These are phyloP conservation scores for Leucoraja erinaceus DNA, from an alignment of 2,113 vertebrate species.

Conservation along the genomic window DNA sequence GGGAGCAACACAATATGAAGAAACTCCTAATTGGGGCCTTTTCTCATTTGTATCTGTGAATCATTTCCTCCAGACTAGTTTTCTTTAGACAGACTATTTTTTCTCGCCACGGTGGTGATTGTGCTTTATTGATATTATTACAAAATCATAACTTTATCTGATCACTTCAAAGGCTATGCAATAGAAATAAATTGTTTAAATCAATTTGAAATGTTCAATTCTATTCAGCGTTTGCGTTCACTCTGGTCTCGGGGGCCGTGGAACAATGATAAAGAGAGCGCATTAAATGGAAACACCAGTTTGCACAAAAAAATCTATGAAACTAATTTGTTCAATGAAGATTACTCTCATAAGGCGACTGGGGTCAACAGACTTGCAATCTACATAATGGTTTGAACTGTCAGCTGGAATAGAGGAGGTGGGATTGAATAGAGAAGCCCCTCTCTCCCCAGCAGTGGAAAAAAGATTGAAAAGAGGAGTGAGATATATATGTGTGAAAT, in stretches of 20 bases:
- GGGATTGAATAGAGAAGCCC: neutral
- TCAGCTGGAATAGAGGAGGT: conserved; percentile 9
- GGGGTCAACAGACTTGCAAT: conserved; percentile 32
- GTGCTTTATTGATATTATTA: neutral
- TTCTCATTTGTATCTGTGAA: conserved; percentile 8
- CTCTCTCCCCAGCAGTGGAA: neutral
- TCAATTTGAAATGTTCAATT: conserved; percentile 27
- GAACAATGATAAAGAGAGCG: conserved; percentile 36
- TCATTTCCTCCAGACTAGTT: neutral
- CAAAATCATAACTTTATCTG: conserved; percentile 23
- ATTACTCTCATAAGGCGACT: conserved; percentile 34
- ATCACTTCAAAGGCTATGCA: neutral
- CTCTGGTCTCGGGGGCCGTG: conserved; percentile 17
- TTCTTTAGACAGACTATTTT: neutral
- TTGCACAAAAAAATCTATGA: conserved; percentile 36
- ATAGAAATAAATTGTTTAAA: conserved; percentile 25
- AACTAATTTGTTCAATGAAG: conserved; percentile 39
- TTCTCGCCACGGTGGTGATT: neutral
- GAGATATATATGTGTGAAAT: conserved; percentile 18
- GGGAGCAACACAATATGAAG: neutral
- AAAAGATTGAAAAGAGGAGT: neutral
- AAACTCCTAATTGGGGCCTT: neutral
- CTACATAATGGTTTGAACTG: conserved; percentile 36
- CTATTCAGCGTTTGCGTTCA: conserved; percentile 11
- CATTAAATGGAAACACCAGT: conserved; percentile 37